These are phyloP conservation scores for Cephonodes hylas DNA, from an alignment of 2,888 invertebrate species.

Conservation along the genomic window DNA sequence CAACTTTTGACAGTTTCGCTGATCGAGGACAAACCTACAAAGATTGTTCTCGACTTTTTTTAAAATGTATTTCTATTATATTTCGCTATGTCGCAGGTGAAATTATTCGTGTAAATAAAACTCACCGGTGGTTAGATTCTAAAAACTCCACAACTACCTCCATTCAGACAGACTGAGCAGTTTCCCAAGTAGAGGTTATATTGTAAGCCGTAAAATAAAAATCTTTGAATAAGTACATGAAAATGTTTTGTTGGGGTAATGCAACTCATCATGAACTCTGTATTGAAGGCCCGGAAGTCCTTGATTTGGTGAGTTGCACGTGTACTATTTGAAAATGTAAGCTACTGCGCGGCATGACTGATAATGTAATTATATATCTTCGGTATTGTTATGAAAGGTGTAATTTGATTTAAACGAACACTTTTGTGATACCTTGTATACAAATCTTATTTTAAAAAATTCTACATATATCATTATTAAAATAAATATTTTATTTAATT, in stretches of 20 bases:
- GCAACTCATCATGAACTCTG: slow-evolving; percentile 75
- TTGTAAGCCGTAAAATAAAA: slow-evolving; percentile 26
- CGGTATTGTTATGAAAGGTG: neutral
- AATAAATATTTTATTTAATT: too few relatives aligned
- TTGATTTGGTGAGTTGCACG: slow-evolving; percentile 61
- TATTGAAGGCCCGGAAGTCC: slow-evolving; percentile 57
- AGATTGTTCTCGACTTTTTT: slow-evolving; percentile 72
- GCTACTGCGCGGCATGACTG: neutral
- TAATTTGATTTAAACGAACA: neutral
- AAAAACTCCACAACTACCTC: slow-evolving; percentile 37
- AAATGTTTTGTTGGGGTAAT: slow-evolving; percentile 80
- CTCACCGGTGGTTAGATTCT: slow-evolving; percentile 9
- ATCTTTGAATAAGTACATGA: slow-evolving; percentile 29
- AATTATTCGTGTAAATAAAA: slow-evolving; percentile 40
- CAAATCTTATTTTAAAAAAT: neutral
- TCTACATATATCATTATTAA: neutral
- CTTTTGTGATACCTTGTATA: neutral
- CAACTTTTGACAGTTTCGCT: slow-evolving; percentile 3
- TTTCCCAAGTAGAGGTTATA: slow-evolving; percentile 53
- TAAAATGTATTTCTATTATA: slow-evolving; percentile 51
- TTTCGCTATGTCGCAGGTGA: slow-evolving; percentile 41
- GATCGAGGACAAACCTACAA: slow-evolving; percentile 29
- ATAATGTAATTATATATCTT: neutral
- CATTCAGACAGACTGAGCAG: slow-evolving; percentile 39
- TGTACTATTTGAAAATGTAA: neutral